Conservation (phyloP, 2,113 vertebrate species). For the Casuarius casuarius region DNA sequence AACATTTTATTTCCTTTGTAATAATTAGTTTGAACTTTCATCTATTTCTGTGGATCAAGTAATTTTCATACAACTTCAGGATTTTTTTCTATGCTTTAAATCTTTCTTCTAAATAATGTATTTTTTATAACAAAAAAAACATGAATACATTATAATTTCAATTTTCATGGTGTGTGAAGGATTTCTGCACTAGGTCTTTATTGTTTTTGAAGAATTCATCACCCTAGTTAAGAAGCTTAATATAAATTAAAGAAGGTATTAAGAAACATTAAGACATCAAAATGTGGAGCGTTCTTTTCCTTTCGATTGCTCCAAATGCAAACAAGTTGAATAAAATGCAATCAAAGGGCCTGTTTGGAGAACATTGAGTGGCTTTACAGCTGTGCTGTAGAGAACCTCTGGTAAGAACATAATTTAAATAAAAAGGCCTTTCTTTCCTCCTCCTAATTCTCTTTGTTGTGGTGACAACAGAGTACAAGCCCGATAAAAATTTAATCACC, state of each 20-base stretch:
- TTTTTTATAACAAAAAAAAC: conserved; percentile 40
- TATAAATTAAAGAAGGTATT: conserved; percentile 87
- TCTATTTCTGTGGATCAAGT: conserved; percentile 48
- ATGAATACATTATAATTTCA: conserved; percentile 74
- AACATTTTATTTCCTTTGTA: conserved; percentile 28
- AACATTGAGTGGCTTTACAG: conserved; percentile 77
- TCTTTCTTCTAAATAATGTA: conserved; percentile 60
- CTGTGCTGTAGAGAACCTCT: conserved; percentile 75
- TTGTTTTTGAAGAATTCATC: conserved; percentile 86
- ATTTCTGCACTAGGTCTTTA: conserved; percentile 78
- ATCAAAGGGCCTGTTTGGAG: conserved; percentile 77
- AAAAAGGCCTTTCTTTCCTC: conserved; percentile 72
- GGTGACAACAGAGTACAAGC: conserved; percentile 76
- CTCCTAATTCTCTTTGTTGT: conserved; percentile 82
- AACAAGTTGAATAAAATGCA: conserved; percentile 80
- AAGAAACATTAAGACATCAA: conserved; percentile 85
- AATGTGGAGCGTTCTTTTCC: conserved; percentile 75
- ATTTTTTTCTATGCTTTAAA: conserved; percentile 53
- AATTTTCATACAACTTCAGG: conserved; percentile 54
- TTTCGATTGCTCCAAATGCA: conserved; percentile 75
- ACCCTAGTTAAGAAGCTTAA: conserved; percentile 86
- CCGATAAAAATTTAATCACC: conserved; percentile 85
- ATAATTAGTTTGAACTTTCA: conserved; percentile 52
- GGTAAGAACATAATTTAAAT: conserved; percentile 64
- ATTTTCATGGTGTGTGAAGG: conserved; percentile 70